Evolutionary conservation across 2,113 vertebrate species (phyloP).

Genomic region (Arothron firmamentum): DNA sequence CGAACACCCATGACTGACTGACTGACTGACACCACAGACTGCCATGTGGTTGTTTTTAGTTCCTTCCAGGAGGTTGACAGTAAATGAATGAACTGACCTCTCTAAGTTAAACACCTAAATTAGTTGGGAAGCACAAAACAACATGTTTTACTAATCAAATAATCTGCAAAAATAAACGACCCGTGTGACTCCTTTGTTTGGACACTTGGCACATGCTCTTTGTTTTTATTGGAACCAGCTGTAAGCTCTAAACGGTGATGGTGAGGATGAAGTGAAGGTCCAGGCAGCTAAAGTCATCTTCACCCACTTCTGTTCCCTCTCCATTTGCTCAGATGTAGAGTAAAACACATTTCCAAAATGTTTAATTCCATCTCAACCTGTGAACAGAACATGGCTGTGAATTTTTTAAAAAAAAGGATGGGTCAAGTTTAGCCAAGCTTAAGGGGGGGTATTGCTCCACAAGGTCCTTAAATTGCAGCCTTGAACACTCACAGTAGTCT

Average conservation of each 20-base stretch:
- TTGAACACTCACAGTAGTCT: constrained; percentile 28
- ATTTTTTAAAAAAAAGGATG: constrained; percentile 24
- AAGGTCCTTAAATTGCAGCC: constrained; percentile 34
- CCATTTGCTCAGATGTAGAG: constrained; percentile 35
- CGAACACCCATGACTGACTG: too few species aligned
- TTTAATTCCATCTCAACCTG: constrained; percentile 40
- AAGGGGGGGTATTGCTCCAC: constrained; percentile 23
- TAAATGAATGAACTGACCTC: constrained; percentile 30
- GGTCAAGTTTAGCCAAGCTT: constrained; percentile 14
- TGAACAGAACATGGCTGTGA: constrained; percentile 4
- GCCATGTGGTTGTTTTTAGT: constrained; percentile 17
- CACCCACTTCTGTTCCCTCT: constrained; percentile 10
- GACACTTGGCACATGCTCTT: constrained; percentile 31
- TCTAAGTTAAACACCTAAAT: constrained; percentile 10
- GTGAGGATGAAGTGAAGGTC: constrained; percentile 32
- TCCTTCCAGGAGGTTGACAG: constrained; percentile 35
- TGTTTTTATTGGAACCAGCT: constrained; percentile 67
- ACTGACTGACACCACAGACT: too few species aligned
- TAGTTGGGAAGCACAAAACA: constrained; percentile 26
- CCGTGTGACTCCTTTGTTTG: constrained; percentile 17
- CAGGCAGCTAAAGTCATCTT: not conserved
- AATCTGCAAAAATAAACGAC: constrained; percentile 37
- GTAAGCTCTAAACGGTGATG: constrained; percentile 45
- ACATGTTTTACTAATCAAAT: constrained; percentile 38
- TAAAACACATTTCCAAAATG: constrained; percentile 31